Evolutionary conservation across 1,140 invertebrate genomes (phyloP).

Genomic region (Brachionus paranguensis): DNA sequence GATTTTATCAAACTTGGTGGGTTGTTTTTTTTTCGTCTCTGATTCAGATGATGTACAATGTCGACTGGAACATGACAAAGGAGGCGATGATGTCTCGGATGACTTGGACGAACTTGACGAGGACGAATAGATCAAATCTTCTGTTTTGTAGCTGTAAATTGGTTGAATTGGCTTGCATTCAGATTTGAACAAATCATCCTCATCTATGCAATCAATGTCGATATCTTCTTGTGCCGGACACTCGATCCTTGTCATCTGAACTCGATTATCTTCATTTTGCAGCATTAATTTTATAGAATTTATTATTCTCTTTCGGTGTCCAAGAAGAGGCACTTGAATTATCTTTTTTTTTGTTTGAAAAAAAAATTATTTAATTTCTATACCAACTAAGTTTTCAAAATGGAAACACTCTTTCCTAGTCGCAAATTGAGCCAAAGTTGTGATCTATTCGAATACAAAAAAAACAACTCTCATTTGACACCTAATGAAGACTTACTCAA

Average conservation of each 20-base stretch:
- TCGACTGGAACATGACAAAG: slow-evolving; percentile 3
- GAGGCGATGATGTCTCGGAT: neutral
- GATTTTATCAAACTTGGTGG: neutral
- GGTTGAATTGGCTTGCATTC: neutral
- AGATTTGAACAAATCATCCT: slow-evolving; percentile 4
- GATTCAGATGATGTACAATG: neutral
- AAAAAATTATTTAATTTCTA: neutral
- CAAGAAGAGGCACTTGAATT: neutral
- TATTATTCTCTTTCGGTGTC: neutral
- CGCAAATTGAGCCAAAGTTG: neutral
- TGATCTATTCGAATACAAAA: neutral
- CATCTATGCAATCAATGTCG: slow-evolving; percentile 10
- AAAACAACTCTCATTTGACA: neutral
- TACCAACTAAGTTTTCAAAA: neutral
- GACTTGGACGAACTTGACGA: slow-evolving; percentile 4
- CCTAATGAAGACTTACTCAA: neutral
- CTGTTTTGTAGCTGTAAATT: neutral
- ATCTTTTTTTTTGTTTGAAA: neutral
- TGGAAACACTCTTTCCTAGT: neutral
- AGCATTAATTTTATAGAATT: neutral
- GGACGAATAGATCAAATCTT: slow-evolving; percentile 2
- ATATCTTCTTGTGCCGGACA: neutral
- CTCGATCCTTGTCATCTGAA: neutral
- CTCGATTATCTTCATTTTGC: neutral
- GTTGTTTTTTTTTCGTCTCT: neutral